Percentiles rank a stretch among this genome's conserved stretches.
These are phyloP conservation scores for Microplitis deprimator DNA, from an alignment of 2,888 invertebrate genomes.

Conservation along the genomic window DNA sequence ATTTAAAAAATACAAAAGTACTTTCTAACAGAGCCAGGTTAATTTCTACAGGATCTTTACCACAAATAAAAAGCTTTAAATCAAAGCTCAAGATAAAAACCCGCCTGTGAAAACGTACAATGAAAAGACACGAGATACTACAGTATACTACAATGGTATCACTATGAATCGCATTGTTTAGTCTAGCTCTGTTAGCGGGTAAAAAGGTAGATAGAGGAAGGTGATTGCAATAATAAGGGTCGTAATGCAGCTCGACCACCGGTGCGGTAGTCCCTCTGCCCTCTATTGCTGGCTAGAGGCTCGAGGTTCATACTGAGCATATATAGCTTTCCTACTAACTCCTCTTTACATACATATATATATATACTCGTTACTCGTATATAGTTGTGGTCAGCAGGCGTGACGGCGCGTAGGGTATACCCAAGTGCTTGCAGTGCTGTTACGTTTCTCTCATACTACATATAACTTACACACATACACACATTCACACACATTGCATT, in stretches of 20 bases:
- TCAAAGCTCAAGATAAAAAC: background rate
- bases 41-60: background rate
- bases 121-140: slow-evolving; percentile 12
- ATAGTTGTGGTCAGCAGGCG: slow-evolving; percentile 70
- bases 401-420: slow-evolving; percentile 63
- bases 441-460: slow-evolving; percentile 38
- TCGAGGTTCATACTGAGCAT: background rate
- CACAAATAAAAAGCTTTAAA: background rate
- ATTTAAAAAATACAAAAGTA: background rate
- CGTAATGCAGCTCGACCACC: slow-evolving; percentile 49
- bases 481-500: slow-evolving; percentile 24
- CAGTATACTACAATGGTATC: background rate
- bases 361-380: slow-evolving; percentile 61
- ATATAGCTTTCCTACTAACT: background rate
- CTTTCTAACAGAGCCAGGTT: slow-evolving; percentile 16
- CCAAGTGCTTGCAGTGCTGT: slow-evolving; percentile 49
- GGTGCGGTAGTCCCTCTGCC: slow-evolving; percentile 32
- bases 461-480: slow-evolving; percentile 28
- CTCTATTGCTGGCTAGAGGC: slow-evolving; percentile 34
- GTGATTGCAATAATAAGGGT: slow-evolving; percentile 54
- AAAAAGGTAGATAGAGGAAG: slow-evolving; percentile 34
- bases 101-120: slow-evolving; percentile 5
- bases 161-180: slow-evolving; percentile 19
- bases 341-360: slow-evolving; percentile 37
- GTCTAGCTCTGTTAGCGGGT: slow-evolving; percentile 45